Conservation (phyloP, 2,888 invertebrate genomes). For the Apodemia mormo region DNA sequence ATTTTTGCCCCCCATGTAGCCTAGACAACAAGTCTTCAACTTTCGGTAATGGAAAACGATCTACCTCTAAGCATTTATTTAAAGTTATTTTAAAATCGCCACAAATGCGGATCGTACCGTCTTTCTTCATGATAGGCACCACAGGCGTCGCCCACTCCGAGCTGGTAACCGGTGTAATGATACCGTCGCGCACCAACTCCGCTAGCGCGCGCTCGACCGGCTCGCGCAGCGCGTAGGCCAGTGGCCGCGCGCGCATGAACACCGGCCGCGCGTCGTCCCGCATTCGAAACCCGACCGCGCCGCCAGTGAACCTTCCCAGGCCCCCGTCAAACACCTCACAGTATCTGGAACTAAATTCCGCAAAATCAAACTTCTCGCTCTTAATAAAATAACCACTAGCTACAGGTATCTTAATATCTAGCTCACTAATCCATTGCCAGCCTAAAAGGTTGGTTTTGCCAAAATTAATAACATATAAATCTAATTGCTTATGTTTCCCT, state of each 20-base stretch:
- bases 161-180: conserved; percentile 27
- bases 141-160: conserved; percentile 35
- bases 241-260: conserved; percentile 23
- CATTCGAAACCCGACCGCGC: conserved; percentile 19
- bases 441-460: conserved; percentile 35
- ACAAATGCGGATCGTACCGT: conserved; percentile 32
- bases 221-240: no score
- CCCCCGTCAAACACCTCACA: conserved; percentile 22
- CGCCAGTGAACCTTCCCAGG: conserved; percentile 20
- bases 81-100: no score
- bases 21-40: conserved; percentile 1
- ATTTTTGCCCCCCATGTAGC: conserved; percentile 12
- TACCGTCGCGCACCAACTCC: conserved; percentile 30
- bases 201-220: conserved; percentile 33
- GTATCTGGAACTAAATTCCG: conserved; percentile 12
- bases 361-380: no score
- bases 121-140: conserved; percentile 32
- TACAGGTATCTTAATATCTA: conserved; percentile 29
- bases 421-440: conserved; percentile 35
- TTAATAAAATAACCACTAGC: no score
- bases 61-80: background rate
- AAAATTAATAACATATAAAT: conserved; percentile 33
- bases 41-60: conserved; percentile 16
- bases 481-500: conserved; percentile 27
- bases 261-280: conserved; percentile 21